Evolutionary conservation across 2,113 vertebrate species (phyloP), one percentile per base, ranked within the genome.

Genomic region (Daubentonia madagascariensis): DNA sequence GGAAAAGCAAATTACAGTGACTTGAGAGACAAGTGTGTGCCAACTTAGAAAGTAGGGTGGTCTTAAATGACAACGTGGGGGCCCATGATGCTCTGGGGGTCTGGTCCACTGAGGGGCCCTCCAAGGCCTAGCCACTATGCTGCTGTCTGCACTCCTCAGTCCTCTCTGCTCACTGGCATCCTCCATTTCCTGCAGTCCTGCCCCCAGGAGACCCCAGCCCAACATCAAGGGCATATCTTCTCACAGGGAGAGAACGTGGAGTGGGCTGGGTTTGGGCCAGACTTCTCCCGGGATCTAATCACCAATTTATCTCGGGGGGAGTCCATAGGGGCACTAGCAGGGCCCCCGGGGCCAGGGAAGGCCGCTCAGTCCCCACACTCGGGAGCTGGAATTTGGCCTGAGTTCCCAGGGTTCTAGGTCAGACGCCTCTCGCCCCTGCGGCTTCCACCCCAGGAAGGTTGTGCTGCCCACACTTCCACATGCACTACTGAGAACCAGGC

Each of bases 21-120:
- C 30, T 3, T 32, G 20, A 89, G n/a, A 96, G 86, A 8, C 14
- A 10, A 3, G 9, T 61, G 5, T 40, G 10, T 9, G 0, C 61
- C 50, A 22, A n/a, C 14, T 13, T 32, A 40, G 65, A 59, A 23
- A 54, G 43, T 78, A 50, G 9, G 57, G 68, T 50, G 59, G 12
- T 17, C 23, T 35, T 54, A 54, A 61, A 48, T 6, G 40, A 23
- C 16, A 54, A 9, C 35, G 16, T 54, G 63, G 32, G 16, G 32
- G 3, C 18, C 28, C 6, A 6, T 5, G 22, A 4, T 13, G 4
- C 7, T 13, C 59, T 23, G 10, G 14, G 17, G 50, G 25, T 37
- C 16, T 6, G 6, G 22, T 18, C 35, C 35, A 35, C 37, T 22
- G 20, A 1, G 67, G 3, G 11, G 10, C 43, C 65, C 45, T 22